These are phyloP conservation scores for Apodemia mormo DNA, from an alignment of 2,888 invertebrate genomes.

Conservation along the genomic window DNA sequence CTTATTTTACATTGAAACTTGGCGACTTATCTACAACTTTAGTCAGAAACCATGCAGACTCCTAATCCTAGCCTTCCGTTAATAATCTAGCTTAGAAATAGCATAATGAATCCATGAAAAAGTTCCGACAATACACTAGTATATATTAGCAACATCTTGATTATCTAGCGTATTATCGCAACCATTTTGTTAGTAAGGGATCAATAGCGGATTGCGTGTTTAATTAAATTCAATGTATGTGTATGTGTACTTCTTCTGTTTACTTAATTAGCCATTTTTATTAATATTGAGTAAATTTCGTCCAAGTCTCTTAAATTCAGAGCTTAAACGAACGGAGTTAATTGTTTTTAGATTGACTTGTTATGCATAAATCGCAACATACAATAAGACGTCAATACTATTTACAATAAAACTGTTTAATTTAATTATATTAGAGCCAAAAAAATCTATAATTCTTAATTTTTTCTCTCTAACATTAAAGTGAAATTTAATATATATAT, in stretches of 20 bases:
- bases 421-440: too few species aligned
- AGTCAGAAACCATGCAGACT: conserved; percentile 64
- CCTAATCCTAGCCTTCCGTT: conserved; percentile 63
- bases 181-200: conserved; percentile 72
- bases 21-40: conserved; percentile 40
- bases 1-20: conserved; percentile 21
- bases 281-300: not conserved
- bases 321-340: too few species aligned
- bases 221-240: conserved; percentile 15
- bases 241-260: not conserved
- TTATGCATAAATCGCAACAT: too few species aligned
- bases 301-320: not conserved
- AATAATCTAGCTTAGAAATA: conserved; percentile 70
- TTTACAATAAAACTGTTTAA: too few species aligned
- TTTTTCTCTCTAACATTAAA: too few species aligned
- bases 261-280: too few species aligned
- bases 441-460: too few species aligned
- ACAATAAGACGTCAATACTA: too few species aligned
- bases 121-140: conserved; percentile 39
- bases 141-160: conserved; percentile 26
- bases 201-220: conserved; percentile 69
- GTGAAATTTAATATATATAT: too few species aligned
- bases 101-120: conserved; percentile 67
- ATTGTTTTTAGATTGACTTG: too few species aligned
- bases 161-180: conserved; percentile 55